Base-by-base conservation (phyloP, 2,888 invertebrate species). In the Hyposoter didymator region DNA sequence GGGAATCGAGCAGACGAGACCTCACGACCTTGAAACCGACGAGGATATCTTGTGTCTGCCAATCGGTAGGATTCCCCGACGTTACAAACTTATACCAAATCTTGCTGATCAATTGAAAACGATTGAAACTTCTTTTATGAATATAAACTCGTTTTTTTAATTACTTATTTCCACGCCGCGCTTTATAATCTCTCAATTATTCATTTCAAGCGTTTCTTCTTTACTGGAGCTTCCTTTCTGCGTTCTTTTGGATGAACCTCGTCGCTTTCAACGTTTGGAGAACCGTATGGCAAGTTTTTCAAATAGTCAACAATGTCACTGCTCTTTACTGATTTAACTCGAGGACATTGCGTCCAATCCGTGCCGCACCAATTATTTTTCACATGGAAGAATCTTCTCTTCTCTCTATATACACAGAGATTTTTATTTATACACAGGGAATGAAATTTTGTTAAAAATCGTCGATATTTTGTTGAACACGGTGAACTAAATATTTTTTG, bases 201-300 rank as follows among this genome's bases (percentile, higher is more conserved):
- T 66, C 66, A 0, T 47, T 39, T 49, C 0, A 64, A 96, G 96
- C 95, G 17, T 96, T 95, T 89, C 89, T 95, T 14, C 94, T 95
- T 10, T 96, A 96, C 90, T 95, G 95, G 87, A 95, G 95, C 93
- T 96, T 96, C 94, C 94, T 96, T 91, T 95, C 96, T 1, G 95
- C 96, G n/a, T 97, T 97, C 93, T 96, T 96, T 91, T 97, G 97
- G 97, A 94, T 96, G 93, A 96, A 96, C 90, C 94, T 96, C 7
- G 95, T 96, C 35, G 95, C 96, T 52, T 95, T 96, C 88, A 96
- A 97, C 91, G 95, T 96, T 78, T 97, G 96, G 95, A 95, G 95
- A 89, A 94, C 95, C 17, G 95, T 95, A 1, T 94, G 95, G 97
- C 97, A 94, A 96, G 96, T 95, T 45, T 39, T 39, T 47, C 2